A percentile compares a stretch with the other conserved stretches of the same genome.
phyloP scores from a whole-genome alignment of 1,140 invertebrate species.

The Drosophila ercepeae region DNA sequence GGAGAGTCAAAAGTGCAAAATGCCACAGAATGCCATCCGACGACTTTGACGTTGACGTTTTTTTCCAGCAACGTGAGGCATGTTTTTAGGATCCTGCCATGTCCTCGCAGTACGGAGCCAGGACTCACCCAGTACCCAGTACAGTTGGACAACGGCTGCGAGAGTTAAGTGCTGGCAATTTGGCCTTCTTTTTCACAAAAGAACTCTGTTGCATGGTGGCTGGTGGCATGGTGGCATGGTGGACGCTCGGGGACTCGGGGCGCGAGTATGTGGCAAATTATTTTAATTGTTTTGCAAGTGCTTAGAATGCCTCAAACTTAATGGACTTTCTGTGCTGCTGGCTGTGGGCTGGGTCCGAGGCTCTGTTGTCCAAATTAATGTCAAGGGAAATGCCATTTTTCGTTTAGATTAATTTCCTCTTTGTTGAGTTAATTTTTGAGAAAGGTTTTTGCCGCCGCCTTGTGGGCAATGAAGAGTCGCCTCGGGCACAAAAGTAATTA shows the following conservation, averaged over 20 bases:
- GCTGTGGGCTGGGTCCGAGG: conserved; percentile 36
- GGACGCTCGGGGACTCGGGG: conserved; percentile 55
- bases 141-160: conserved; percentile 64
- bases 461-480: conserved; percentile 13
- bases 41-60: conserved; percentile 40
- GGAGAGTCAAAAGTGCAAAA: conserved; percentile 20
- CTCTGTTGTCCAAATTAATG: conserved; percentile 66
- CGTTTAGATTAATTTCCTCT: conserved; percentile 70
- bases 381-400: conserved; percentile 66
- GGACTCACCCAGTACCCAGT: conserved; percentile 39
- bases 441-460: conserved; percentile 45
- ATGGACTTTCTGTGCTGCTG: conserved; percentile 56
- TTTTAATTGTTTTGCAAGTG: conserved; percentile 80
- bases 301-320: conserved; percentile 72
- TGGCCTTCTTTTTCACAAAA: conserved; percentile 55
- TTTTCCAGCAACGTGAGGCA: conserved; percentile 37
- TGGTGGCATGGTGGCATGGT: background rate
- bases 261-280: conserved; percentile 74
- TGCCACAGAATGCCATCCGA: conserved; percentile 31
- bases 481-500: background rate
- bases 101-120: conserved; percentile 13
- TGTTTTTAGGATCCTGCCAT: conserved; percentile 36
- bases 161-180: conserved; percentile 73
- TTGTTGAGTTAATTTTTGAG: conserved; percentile 74
- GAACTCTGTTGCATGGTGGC: conserved; percentile 20